Evolutionary conservation across 2,113 vertebrate species (phyloP).

Genomic region (Megaptera novaeangliae): DNA sequence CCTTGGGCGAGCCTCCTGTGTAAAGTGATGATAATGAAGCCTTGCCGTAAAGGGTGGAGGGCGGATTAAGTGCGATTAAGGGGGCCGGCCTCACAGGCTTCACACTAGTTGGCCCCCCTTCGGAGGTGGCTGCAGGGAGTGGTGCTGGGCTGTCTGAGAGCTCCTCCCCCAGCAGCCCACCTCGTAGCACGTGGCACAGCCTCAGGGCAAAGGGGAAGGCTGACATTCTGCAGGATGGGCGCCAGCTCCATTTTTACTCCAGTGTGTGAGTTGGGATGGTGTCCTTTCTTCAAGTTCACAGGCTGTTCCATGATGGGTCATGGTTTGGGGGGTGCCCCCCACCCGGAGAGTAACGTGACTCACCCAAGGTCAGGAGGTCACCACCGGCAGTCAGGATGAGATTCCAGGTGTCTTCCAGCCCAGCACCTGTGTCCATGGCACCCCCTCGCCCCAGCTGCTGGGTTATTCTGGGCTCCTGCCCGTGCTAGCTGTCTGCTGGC

Average conservation of each 20-base stretch:
- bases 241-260: neutral
- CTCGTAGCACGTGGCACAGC: neutral
- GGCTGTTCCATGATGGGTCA: neutral
- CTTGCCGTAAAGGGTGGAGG: neutral
- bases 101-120: neutral
- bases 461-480: constrained; percentile 61
- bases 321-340: neutral
- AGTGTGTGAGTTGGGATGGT: neutral
- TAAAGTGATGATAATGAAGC: neutral
- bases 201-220: constrained; percentile 28
- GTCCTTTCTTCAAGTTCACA: neutral
- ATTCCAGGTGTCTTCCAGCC: constrained; percentile 55
- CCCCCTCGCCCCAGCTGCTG: constrained; percentile 59
- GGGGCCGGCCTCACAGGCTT: neutral
- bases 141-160: neutral
- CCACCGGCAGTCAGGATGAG: neutral
- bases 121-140: neutral
- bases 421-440: neutral
- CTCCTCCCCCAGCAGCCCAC: constrained; percentile 17
- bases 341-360: neutral
- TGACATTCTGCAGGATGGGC: neutral
- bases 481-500: constrained; percentile 54
- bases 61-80: neutral
- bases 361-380: constrained; percentile 40
- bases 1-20: neutral